Base-by-base conservation (phyloP, 2,797 vertebrate genomes). In the Huso huso region DNA sequence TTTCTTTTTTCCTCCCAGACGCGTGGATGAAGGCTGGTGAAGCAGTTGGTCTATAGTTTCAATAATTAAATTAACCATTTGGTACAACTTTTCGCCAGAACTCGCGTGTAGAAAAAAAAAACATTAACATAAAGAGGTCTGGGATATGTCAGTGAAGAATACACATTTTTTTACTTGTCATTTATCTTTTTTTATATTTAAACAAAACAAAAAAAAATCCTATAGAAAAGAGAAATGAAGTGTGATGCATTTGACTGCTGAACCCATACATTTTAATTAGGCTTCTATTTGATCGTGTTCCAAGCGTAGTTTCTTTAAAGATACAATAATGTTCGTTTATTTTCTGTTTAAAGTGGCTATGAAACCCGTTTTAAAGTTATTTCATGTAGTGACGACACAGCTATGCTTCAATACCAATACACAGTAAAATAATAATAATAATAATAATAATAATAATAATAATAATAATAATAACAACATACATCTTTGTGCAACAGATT, bases 41-140 rank as follows among this genome's bases (percentile, higher is more conserved):
- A 88, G 90, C 95, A 93, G 94, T 96, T 94, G 94, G 91, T 91
- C 93, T 93, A 94, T 95, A 93, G 91, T 91, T 90, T 82, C 81
- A 89, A 83, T 98, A 98, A 99, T 98, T 88, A 84, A 93, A 99
- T 99, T 95, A 98, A 90, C 89, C 92, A 94, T 96, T 96, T 94
- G 93, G 84, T 87, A 93, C 93, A 95, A 95, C 87, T 93, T 94
- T 92, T 86, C 86, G 89, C 86, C 89, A 82, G 87, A 90, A 86
- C 92, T 95, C 93, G 90, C 90, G 94, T 94, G 94, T 89, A 84
- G 88, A 93, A 90, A 91, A 84, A 84, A 83, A 88, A 88, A 88
- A 86, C 81, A 87, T 91, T 88, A 86, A 86, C 89, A 89, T 90
- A 87, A 90, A 77, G 83, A 86, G 78, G 73, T 83, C 72, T 74